Conservation (phyloP, 2,888 invertebrate species). For the Pollenia griseotomentosa region DNA sequence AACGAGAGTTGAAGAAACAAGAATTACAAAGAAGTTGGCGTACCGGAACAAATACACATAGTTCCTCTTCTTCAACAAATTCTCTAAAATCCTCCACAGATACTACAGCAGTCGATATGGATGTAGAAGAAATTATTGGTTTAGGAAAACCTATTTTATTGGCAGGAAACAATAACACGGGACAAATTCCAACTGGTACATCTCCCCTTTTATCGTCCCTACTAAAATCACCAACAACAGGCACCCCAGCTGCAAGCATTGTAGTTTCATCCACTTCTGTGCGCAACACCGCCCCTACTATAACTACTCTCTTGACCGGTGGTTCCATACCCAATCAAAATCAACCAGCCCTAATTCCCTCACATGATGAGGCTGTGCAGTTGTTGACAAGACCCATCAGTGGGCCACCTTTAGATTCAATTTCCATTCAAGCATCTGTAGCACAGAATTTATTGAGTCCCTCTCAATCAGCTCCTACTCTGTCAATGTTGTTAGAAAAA, state of each 20-base stretch:
- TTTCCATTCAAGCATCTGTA: slow-evolving; percentile 37
- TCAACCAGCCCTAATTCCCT: slow-evolving; percentile 78
- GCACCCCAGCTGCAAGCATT: slow-evolving; percentile 69
- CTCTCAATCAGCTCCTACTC: slow-evolving; percentile 89
- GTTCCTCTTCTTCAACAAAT: slow-evolving; percentile 58
- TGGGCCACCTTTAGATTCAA: slow-evolving; percentile 79
- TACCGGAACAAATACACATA: slow-evolving; percentile 63
- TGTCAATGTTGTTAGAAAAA: slow-evolving; percentile 89
- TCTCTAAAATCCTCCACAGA: slow-evolving; percentile 73
- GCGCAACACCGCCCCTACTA: slow-evolving; percentile 82
- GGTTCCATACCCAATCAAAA: slow-evolving; percentile 78
- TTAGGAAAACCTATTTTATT: slow-evolving; percentile 54
- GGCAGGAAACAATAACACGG: slow-evolving; percentile 44
- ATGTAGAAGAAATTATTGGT: slow-evolving; percentile 79
- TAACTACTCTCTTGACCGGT: slow-evolving; percentile 84
- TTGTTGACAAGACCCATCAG: slow-evolving; percentile 81
- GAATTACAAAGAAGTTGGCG: slow-evolving; percentile 87
- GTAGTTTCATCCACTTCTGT: slow-evolving; percentile 74
- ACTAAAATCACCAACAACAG: slow-evolving; percentile 86
- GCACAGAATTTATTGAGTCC: slow-evolving; percentile 85
- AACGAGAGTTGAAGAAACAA: slow-evolving; percentile 87
- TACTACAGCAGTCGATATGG: slow-evolving; percentile 80
- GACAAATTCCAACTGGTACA: slow-evolving; percentile 83
- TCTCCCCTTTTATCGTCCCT: slow-evolving; percentile 93
- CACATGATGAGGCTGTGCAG: slow-evolving; percentile 76